phyloP scores from a whole-genome alignment of 2,888 invertebrate species.

The Drepanosiphum platanoidis region DNA sequence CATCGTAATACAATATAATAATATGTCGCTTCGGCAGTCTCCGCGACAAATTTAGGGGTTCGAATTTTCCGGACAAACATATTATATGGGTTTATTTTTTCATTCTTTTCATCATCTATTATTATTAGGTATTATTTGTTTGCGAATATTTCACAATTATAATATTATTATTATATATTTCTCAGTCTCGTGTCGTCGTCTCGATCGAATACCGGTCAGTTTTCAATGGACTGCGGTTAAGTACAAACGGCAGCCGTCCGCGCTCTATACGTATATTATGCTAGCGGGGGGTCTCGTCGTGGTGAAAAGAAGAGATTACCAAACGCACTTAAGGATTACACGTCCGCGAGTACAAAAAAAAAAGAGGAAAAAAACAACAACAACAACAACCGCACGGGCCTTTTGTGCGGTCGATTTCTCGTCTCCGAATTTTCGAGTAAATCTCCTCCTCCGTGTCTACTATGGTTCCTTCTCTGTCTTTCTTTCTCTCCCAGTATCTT shows the following conservation, averaged over 20 bases:
- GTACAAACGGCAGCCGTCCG: background rate
- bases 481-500: background rate
- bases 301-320: slow-evolving; percentile 43
- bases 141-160: slow-evolving; percentile 10
- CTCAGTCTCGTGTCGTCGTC: background rate
- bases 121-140: background rate
- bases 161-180: background rate
- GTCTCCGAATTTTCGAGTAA: slow-evolving; percentile 11
- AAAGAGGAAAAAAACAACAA: background rate
- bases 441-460: background rate
- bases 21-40: too few relatives aligned
- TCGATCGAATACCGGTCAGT: slow-evolving; percentile 33
- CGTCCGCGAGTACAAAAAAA: background rate
- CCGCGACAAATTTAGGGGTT: too few relatives aligned
- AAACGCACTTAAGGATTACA: slow-evolving; percentile 21
- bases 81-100: too few relatives aligned
- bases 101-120: too few relatives aligned
- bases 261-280: too few relatives aligned
- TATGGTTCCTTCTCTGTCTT: background rate
- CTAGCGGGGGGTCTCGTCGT: background rate
- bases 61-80: too few relatives aligned
- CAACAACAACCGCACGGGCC: background rate
- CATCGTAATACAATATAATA: too few relatives aligned
- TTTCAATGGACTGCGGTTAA: background rate
- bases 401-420: slow-evolving; percentile 38